Evolutionary conservation across 2,113 vertebrate genomes (phyloP), one percentile per base, ranked within the genome.

Genomic region (Peromyscus maniculatus): DNA sequence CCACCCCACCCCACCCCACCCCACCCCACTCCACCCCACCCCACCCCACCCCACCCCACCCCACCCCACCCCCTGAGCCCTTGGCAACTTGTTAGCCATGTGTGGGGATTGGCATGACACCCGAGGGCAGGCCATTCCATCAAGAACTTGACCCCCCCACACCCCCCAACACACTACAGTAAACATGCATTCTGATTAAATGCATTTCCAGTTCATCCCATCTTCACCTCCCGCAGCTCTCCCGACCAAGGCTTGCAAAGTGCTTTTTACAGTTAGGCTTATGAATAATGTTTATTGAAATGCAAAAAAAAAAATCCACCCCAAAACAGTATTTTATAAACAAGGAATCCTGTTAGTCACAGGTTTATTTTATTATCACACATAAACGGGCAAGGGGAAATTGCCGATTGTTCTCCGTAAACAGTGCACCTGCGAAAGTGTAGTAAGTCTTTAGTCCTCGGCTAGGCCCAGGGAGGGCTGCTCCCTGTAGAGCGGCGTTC

Each of bases 291-390:
- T 57, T 84, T 31, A 89, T 64, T 91, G 43, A 93, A 84, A 92
- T 78, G 92, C 78, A 89, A 84, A 82, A 82, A 62, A 62, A 43
- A 39, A 84, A 43, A 43, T 43, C 43, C 71, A 96, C 26, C 64
- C 36, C 36, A 69, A 83, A 57, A 57, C 11, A n/a, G 26, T 39
- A 10, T 57, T 66, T 92, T 94, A 43, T 57, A 46, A 88, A 66
- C 79, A 74, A 62, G 46, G 77, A 91, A 91, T 91, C 19, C 77
- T 46, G 91, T 83, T 87, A 71, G 39, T 43, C 88, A 87, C 71
- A 55, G 39, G 69, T 95, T 87, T 90, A 66, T 86, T 46, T 78
- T 93, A 69, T 92, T 87, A 67, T 91, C 79, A 80, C 28, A 57
- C 74, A 75, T 67, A 33, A 93, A 93, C 95, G 74, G 64, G 79